Evolutionary conservation across 2,888 invertebrate species (phyloP).

Genomic region (Homarus gammarus): DNA sequence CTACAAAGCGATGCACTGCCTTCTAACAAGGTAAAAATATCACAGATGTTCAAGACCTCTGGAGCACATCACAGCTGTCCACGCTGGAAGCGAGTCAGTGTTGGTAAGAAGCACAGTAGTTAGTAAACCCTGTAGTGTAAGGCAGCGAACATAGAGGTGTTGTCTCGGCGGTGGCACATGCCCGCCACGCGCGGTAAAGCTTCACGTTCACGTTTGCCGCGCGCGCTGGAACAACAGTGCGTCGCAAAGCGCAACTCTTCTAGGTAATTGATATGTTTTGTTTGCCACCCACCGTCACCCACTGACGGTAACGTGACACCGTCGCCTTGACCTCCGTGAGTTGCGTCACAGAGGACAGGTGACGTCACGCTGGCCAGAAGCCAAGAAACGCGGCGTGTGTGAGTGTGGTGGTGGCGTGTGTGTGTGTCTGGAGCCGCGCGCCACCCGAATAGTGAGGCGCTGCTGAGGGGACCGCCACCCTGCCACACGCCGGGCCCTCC

Average conservation of each 20-base stretch:
- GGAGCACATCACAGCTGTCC: conserved; percentile 5
- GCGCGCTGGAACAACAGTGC: conserved; percentile 20
- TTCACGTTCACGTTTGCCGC: conserved; percentile 24
- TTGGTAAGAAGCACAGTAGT: neutral
- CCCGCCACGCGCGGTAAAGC: conserved; percentile 5
- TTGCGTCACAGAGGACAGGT: conserved; percentile 49
- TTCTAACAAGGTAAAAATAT: conserved; percentile 25
- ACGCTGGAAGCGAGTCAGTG: neutral
- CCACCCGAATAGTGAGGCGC: neutral
- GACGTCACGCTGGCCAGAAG: conserved; percentile 59
- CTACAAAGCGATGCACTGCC: neutral
- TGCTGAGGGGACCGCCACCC: neutral
- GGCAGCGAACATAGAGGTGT: neutral
- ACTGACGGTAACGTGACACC: conserved; percentile 4
- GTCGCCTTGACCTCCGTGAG: conserved; percentile 44
- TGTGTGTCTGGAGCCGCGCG: conserved; percentile 21
- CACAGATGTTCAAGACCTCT: conserved; percentile 21
- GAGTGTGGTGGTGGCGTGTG: conserved; percentile 13
- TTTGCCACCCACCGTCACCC: conserved; percentile 16
- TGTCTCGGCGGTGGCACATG: neutral
- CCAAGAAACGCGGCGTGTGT: conserved; percentile 37
- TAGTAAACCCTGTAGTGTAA: neutral
- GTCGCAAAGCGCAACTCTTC: conserved; percentile 26
- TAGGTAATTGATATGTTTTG: conserved; percentile 20
- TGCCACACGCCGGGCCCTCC: neutral